These are phyloP conservation scores for Cranoglanis bouderius DNA, from an alignment of 2,113 vertebrate genomes.

Conservation along the genomic window DNA sequence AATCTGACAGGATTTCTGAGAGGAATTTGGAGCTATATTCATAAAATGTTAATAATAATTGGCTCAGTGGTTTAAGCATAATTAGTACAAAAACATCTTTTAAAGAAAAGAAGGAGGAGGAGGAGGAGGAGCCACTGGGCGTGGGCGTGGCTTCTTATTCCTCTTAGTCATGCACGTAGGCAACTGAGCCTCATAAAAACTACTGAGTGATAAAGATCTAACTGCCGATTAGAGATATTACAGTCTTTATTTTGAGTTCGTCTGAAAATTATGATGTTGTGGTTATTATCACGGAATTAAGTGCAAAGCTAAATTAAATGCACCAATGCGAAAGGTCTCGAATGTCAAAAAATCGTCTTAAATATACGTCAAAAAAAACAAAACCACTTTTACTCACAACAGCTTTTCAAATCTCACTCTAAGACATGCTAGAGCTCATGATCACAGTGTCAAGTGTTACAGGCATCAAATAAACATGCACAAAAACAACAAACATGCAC, in stretches of 20 bases:
- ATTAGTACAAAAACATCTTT: background rate
- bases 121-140: background rate
- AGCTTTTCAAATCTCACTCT: background rate
- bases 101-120: background rate
- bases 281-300: background rate
- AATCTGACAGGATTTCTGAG: background rate
- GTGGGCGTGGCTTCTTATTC: background rate
- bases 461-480: constrained; percentile 32
- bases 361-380: too few species aligned
- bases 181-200: background rate
- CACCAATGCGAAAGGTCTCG: background rate
- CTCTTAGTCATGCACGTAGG: background rate
- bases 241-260: background rate
- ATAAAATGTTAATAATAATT: background rate
- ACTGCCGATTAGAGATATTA: background rate
- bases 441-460: background rate
- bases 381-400: too few species aligned
- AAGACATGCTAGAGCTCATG: background rate
- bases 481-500: constrained; percentile 33
- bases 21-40: background rate
- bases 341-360: background rate
- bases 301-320: background rate
- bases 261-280: background rate
- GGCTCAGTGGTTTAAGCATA: background rate
- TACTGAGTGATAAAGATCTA: background rate